Evolutionary conservation across 1,140 invertebrate species (phyloP).

Genomic region (Pantala flavescens): DNA sequence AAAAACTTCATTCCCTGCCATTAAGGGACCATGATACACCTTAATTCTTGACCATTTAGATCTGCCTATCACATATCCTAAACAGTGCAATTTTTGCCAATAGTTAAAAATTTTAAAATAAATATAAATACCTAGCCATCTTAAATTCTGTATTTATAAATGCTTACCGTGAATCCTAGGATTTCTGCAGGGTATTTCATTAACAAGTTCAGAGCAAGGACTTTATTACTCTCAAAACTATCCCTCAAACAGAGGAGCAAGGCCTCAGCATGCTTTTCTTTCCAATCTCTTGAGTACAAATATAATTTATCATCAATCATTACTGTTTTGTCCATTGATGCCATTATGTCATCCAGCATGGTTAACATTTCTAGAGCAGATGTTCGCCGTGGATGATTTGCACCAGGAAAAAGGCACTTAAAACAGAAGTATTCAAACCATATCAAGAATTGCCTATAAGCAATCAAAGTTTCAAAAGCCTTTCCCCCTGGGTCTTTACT

Average conservation of each 20-base stretch:
- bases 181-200: constrained; percentile 30
- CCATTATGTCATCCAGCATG: neutral
- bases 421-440: constrained; percentile 43
- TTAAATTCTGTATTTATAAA: too few species aligned
- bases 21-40: too few species aligned
- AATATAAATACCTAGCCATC: too few species aligned
- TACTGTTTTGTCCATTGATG: neutral
- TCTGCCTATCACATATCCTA: too few species aligned
- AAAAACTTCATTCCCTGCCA: too few species aligned
- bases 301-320: neutral
- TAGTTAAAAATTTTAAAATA: too few species aligned
- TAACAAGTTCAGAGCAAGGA: constrained; percentile 31
- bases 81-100: too few species aligned
- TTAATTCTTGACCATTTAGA: too few species aligned
- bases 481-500: constrained; percentile 9
- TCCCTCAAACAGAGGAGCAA: constrained; percentile 35
- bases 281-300: neutral
- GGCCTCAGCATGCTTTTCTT: constrained; percentile 12
- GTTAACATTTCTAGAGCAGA: constrained; percentile 48
- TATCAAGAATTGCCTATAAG: constrained; percentile 37
- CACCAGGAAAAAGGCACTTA: constrained; percentile 48
- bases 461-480: constrained; percentile 11
- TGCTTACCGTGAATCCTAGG: constrained; percentile 19
- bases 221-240: constrained; percentile 42
- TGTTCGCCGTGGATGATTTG: constrained; percentile 57